A percentile compares a stretch with the other conserved stretches of the same genome.
Conservation (phyloP, 2,888 invertebrate species). For the Coleophora flavipennella region DNA sequence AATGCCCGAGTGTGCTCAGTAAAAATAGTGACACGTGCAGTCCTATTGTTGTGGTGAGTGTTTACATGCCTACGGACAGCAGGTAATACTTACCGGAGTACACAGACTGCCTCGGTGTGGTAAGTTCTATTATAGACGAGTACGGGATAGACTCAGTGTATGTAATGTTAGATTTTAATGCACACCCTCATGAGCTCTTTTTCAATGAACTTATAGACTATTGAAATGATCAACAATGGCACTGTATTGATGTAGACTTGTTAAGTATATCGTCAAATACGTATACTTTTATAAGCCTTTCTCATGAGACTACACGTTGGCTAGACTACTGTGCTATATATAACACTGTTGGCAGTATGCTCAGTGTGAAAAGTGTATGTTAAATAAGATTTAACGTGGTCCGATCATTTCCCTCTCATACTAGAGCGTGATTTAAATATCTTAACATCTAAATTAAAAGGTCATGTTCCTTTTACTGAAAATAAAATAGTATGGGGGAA, state of each 20-base stretch:
- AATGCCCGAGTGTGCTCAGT: slow-evolving; percentile 12
- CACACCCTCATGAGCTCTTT: slow-evolving; percentile 4
- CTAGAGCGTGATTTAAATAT: neutral
- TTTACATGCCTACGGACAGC: slow-evolving; percentile 16
- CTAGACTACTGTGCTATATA: too few relatives aligned
- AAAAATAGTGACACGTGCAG: slow-evolving; percentile 1
- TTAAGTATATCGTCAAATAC: slow-evolving; percentile 1
- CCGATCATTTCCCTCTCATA: neutral
- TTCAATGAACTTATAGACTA: slow-evolving; percentile 2
- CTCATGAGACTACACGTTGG: neutral
- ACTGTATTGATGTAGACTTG: slow-evolving; percentile 4
- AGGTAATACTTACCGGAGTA: slow-evolving; percentile 10
- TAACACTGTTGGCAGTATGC: neutral
- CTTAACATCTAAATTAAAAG: neutral
- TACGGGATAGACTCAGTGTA: slow-evolving; percentile 2
- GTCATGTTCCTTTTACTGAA: too few relatives aligned
- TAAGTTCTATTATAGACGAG: slow-evolving; percentile 11
- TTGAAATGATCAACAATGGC: slow-evolving; percentile 1
- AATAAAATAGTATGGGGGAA: too few relatives aligned
- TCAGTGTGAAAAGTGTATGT: neutral
- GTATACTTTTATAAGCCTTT: slow-evolving; percentile 3
- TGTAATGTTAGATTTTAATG: slow-evolving; percentile 7
- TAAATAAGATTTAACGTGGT: neutral
- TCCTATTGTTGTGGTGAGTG: slow-evolving; percentile 10
- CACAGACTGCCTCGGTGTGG: slow-evolving; percentile 10